Base-by-base conservation (phyloP, 1,140 invertebrate genomes). In the Yoshiicerus persimilis region DNA sequence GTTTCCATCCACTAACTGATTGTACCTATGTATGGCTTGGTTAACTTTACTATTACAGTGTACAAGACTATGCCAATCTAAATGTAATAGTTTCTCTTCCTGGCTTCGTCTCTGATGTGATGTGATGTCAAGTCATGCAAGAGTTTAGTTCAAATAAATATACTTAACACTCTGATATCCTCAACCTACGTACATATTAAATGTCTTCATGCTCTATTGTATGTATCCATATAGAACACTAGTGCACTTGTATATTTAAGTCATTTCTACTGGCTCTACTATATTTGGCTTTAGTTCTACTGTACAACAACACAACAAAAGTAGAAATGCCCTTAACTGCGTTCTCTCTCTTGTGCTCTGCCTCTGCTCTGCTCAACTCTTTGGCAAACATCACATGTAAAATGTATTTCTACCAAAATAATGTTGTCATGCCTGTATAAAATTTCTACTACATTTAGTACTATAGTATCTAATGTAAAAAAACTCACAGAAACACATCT, bases 401-500 rank as follows among this genome's bases (percentile, higher is more conserved):
- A 80, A 34, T 80, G 75, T 36, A 80, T n/a, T n/a, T n/a, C 75
- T 36, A 80, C 3, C 34, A 9, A n/a, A n/a, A n/a, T 80, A 80
- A 80, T 80, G 30, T 80, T 80, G 75, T 80, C 75, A 80, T 56
- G 47, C n/a, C 47, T 56, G 47, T 56, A 16, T n/a, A 36, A 80
- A 11, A 34, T 11, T 36, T 80, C 30, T 38, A 80, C 30, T 80
- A 80, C 9, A 23, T 56, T 56, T 56, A n/a, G 13, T 56, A 4
- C 47, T 56, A 56, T 56, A 47, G 41, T 11, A 47, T 16, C 11
- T 13, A 8, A 56, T 56, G 20, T 16, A 36, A 20, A 8, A 34
- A 36, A 38, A n/a, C n/a, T n/a, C n/a, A n/a, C n/a, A 34, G 75
- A 80, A 80, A 80, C 32, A 80, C 75, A 80, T 80, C 75, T 80